phyloP scores from a whole-genome alignment of 1,140 invertebrate genomes.

The Cydia splendana region DNA sequence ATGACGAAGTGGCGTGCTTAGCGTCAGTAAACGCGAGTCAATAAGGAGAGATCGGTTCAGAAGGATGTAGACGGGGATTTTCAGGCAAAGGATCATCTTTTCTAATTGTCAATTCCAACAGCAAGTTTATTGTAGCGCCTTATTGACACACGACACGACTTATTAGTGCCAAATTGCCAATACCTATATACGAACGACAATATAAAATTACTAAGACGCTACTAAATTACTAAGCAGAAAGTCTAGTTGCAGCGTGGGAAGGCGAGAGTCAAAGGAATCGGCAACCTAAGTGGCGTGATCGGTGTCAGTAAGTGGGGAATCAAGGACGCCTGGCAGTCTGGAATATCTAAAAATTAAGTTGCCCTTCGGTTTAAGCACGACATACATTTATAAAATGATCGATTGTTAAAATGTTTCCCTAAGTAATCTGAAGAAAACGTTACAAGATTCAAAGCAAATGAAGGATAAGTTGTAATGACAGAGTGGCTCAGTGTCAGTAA shows the following conservation, averaged over 20 bases:
- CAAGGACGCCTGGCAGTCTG: too few species aligned
- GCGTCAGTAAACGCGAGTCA: slow-evolving; percentile 42
- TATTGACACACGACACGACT: not conserved
- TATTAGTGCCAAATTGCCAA: not conserved
- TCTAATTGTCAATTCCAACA: not conserved
- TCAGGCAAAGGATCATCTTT: not conserved
- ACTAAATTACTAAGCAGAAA: too few species aligned
- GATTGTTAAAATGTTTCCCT: not conserved
- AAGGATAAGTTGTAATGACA: slow-evolving; percentile 8
- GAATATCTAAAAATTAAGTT: too few species aligned
- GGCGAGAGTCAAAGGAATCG: too few species aligned
- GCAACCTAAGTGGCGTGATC: too few species aligned
- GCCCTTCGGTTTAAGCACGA: too few species aligned
- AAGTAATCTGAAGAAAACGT: not conserved
- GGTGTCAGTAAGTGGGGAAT: too few species aligned
- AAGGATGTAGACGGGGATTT: not conserved
- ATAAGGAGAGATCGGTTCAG: slow-evolving; percentile 39
- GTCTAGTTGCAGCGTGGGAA: too few species aligned
- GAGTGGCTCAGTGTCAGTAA: slow-evolving; percentile 39
- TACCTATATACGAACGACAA: too few species aligned
- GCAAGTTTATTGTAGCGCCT: not conserved
- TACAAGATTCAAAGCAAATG: slow-evolving; percentile 33
- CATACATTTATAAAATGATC: too few species aligned
- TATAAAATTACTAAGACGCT: too few species aligned
- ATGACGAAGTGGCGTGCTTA: slow-evolving; percentile 34